Conservation (phyloP, 2,888 invertebrate genomes). For the Neria commutata region DNA sequence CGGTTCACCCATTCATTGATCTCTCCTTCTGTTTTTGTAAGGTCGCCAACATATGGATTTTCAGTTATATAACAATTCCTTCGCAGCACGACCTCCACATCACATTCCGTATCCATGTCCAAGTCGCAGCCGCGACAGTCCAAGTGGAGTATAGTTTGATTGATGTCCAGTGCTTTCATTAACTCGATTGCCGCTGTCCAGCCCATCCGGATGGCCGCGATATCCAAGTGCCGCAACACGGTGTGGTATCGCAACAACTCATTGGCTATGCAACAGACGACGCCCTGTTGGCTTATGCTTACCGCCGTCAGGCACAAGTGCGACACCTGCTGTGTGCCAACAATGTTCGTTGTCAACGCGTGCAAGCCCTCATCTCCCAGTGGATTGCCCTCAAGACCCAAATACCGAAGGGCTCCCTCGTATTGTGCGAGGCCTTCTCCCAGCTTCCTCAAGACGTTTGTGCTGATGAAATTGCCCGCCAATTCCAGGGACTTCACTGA, state of each 20-base stretch:
- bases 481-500: constrained; percentile 42
- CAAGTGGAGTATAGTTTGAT: constrained; percentile 37
- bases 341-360: constrained; percentile 29
- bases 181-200: constrained; percentile 22
- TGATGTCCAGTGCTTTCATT: constrained; percentile 38
- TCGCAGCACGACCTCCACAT: constrained; percentile 44
- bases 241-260: constrained; percentile 40
- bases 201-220: constrained; percentile 38
- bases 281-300: background rate
- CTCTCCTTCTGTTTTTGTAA: constrained; percentile 35
- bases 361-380: constrained; percentile 35
- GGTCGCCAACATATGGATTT: constrained; percentile 39
- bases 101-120: constrained; percentile 40
- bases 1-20: constrained; percentile 34
- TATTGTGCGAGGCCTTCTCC: constrained; percentile 24
- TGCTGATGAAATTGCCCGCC: constrained; percentile 42
- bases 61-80: constrained; percentile 42
- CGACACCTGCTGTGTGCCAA: constrained; percentile 35
- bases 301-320: constrained; percentile 42
- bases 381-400: constrained; percentile 48
- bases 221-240: constrained; percentile 35
- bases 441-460: constrained; percentile 24
- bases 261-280: constrained; percentile 29
- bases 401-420: constrained; percentile 34
- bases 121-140: constrained; percentile 46